These are phyloP conservation scores for Cabera pusaria DNA, from an alignment of 2,888 invertebrate genomes.

Conservation along the genomic window DNA sequence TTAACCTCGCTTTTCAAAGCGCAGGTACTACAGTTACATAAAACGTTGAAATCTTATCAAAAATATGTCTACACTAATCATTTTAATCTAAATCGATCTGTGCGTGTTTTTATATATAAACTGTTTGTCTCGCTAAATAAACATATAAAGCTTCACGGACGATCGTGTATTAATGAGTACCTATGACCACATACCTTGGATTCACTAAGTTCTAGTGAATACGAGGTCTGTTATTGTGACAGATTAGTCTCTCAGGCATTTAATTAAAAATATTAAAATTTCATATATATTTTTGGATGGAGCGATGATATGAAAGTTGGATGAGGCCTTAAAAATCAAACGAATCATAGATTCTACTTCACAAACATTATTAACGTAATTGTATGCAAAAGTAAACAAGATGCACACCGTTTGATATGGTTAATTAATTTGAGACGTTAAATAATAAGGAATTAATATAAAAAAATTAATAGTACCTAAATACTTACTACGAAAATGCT, in stretches of 20 bases:
- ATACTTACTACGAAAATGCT: slow-evolving; percentile 64
- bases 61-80: slow-evolving; percentile 53
- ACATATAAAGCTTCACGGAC: slow-evolving; percentile 58
- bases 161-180: slow-evolving; percentile 38
- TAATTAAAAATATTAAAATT: too few relatives aligned
- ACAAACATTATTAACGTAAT: slow-evolving; percentile 21
- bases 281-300: slow-evolving; percentile 62
- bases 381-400: slow-evolving; percentile 39
- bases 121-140: slow-evolving; percentile 45
- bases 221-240: too few relatives aligned
- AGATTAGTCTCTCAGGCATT: too few relatives aligned
- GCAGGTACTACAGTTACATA: too few relatives aligned
- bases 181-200: too few relatives aligned
- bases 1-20: too few relatives aligned
- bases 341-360: slow-evolving; percentile 32
- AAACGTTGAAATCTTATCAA: slow-evolving; percentile 47
- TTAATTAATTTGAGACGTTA: slow-evolving; percentile 65
- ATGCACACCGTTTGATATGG: slow-evolving; percentile 56
- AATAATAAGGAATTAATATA: slow-evolving; percentile 39
- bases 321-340: slow-evolving; percentile 36
- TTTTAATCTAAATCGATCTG: slow-evolving; percentile 39
- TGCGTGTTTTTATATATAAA: slow-evolving; percentile 65
- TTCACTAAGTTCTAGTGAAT: too few relatives aligned
- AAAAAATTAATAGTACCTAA: slow-evolving; percentile 40
- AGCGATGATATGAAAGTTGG: slow-evolving; percentile 65